These are phyloP conservation scores for Phoenicopterus ruber DNA, from an alignment of 2,113 vertebrate species.

Conservation along the genomic window DNA sequence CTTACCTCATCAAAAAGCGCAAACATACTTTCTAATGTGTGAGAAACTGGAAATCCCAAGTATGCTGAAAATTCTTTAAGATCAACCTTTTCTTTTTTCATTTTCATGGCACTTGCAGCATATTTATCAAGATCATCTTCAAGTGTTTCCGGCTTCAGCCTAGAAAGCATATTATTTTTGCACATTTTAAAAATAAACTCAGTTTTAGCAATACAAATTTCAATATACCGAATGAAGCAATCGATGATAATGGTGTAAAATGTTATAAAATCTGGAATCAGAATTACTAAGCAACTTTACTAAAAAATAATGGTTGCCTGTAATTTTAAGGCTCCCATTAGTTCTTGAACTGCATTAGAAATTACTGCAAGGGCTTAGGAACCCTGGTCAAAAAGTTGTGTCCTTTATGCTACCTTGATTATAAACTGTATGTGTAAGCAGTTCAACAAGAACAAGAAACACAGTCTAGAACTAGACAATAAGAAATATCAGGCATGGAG, in stretches of 20 bases:
- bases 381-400: neutral
- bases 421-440: neutral
- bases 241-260: neutral
- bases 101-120: slow-evolving; percentile 74
- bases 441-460: neutral
- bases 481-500: neutral
- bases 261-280: neutral
- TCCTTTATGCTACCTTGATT: neutral
- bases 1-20: slow-evolving; percentile 92
- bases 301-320: neutral
- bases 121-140: slow-evolving; percentile 83
- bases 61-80: slow-evolving; percentile 83
- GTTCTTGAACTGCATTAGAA: neutral
- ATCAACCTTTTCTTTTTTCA: slow-evolving; percentile 70
- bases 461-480: neutral
- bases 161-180: slow-evolving; percentile 49
- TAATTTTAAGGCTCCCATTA: neutral
- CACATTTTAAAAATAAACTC: neutral
- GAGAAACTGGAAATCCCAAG: slow-evolving; percentile 82
- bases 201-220: neutral
- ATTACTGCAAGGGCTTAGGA: neutral
- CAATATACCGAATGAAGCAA: neutral
- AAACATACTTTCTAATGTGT: slow-evolving; percentile 84
- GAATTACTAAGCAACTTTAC: neutral
- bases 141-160: slow-evolving; percentile 84